Percentiles rank a stretch among this genome's conserved stretches.
Evolutionary conservation across 2,113 vertebrate species (phyloP).

Genomic region (Myotis lucifugus): DNA sequence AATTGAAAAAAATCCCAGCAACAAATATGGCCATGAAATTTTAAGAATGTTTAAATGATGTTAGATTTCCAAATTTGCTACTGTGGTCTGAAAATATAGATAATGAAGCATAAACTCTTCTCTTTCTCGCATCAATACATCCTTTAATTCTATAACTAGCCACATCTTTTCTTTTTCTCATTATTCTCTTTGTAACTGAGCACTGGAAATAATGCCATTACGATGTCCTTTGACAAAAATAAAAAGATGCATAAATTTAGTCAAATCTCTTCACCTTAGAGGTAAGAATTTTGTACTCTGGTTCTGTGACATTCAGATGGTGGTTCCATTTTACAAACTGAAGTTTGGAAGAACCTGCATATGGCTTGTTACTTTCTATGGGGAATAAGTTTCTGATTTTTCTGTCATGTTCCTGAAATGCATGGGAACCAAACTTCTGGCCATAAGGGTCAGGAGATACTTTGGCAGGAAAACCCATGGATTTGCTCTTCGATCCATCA

Average conservation of each 20-base stretch:
- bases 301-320: constrained; percentile 1
- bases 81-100: neutral
- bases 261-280: neutral
- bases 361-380: neutral
- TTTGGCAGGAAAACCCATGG: neutral
- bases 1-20: neutral
- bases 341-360: neutral
- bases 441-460: neutral
- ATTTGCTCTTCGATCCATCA: neutral
- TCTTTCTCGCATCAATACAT: neutral
- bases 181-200: neutral
- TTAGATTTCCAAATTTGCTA: neutral
- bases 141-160: neutral
- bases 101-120: neutral
- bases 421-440: neutral
- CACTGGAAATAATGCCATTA: neutral
- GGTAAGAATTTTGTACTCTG: neutral
- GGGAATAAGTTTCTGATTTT: neutral
- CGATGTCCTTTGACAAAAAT: neutral
- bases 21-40: neutral
- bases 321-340: neutral
- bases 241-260: neutral
- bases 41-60: neutral
- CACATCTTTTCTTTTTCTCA: neutral
- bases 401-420: neutral